phyloP scores from a whole-genome alignment of 2,888 invertebrate genomes.

The Spilarctia lutea region DNA sequence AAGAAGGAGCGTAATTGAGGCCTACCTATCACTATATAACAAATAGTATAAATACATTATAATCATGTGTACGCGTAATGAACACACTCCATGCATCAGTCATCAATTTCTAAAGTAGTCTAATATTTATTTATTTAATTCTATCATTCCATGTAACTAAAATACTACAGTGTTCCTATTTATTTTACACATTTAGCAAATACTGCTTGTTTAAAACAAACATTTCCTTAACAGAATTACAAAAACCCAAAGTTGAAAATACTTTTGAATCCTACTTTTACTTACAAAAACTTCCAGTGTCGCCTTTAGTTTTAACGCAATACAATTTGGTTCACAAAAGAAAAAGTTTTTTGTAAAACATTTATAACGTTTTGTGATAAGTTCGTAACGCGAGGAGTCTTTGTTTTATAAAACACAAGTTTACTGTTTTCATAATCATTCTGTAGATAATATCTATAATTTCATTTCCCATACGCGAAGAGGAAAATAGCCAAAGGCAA shows the following conservation, averaged over 20 bases:
- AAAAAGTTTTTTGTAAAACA: constrained; percentile 25
- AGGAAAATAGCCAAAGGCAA: not conserved
- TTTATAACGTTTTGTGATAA: constrained; percentile 28
- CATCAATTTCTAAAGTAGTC: not conserved
- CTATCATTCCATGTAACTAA: constrained; percentile 13
- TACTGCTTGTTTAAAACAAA: constrained; percentile 45
- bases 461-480: not conserved
- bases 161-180: constrained; percentile 25
- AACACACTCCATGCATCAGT: not conserved
- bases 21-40: not conserved
- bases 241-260: constrained; percentile 43
- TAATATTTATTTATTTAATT: not conserved
- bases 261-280: constrained; percentile 47
- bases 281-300: constrained; percentile 38
- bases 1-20: not conserved
- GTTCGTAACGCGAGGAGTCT: constrained; percentile 11
- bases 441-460: not conserved
- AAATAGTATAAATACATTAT: not conserved
- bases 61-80: not conserved
- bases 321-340: constrained; percentile 40
- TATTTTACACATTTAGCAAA: constrained; percentile 40
- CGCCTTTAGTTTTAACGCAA: constrained; percentile 44
- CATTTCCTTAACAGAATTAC: constrained; percentile 47
- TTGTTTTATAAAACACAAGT: constrained; percentile 10
- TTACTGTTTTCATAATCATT: not conserved